Conservation (phyloP, 2,797 vertebrate genomes). For the Paratrypauchen microcephalus region DNA sequence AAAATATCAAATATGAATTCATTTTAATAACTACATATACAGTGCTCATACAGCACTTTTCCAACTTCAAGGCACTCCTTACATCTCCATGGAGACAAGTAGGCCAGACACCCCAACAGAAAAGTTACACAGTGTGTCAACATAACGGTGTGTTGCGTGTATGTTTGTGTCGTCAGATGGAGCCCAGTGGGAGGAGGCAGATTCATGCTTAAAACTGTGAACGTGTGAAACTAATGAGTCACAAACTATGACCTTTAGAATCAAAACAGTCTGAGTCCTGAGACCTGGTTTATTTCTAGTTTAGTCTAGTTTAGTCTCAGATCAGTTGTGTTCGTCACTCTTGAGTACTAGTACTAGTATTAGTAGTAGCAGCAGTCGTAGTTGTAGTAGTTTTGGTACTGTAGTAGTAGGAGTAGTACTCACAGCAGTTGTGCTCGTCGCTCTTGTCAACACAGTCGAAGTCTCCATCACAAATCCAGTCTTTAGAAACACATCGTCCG, state of each 20-base stretch:
- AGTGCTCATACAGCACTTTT: too few species aligned
- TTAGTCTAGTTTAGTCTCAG: neutral
- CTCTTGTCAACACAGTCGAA: conserved; percentile 93
- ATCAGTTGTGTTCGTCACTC: neutral
- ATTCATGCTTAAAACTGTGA: neutral
- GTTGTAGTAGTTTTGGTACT: too few species aligned
- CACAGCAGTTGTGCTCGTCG: conserved; percentile 95
- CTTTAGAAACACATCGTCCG: conserved; percentile 84
- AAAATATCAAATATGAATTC: too few species aligned
- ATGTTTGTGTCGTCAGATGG: neutral
- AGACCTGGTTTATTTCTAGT: neutral
- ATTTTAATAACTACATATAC: too few species aligned
- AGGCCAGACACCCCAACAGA: too few species aligned
- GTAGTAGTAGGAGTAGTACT: conserved; percentile 59
- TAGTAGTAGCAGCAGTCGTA: neutral
- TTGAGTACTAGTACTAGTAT: neutral
- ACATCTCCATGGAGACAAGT: too few species aligned
- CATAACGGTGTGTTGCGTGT: neutral
- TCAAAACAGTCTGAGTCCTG: neutral
- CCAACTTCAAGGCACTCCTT: too few species aligned
- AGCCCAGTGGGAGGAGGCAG: neutral
- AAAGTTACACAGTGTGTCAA: neutral
- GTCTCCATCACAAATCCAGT: conserved; percentile 96
- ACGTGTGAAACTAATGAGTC: neutral
- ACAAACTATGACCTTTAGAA: conserved; percentile 3